Evolutionary conservation across 2,888 invertebrate genomes (phyloP), one percentile per base, ranked within the genome.

Genomic region (Subacronicta megacephala): DNA sequence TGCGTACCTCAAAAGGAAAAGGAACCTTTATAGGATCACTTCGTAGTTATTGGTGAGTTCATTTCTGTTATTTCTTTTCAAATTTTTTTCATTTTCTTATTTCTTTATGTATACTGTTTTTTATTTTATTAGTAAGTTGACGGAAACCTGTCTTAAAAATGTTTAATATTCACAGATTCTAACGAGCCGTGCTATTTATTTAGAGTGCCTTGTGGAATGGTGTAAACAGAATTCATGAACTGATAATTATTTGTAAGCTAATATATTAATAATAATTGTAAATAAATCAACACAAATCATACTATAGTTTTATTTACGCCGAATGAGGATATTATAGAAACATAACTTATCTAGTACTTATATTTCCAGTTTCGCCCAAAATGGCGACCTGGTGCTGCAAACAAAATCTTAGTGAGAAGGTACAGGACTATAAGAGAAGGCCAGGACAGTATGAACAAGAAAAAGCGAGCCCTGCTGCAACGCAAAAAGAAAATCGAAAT

Each of bases 311-410:
- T 29, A 46, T 37, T 43, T 20, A 23, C 17, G 6, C 1, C 3
- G 5, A 10, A 20, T 41, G 0, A 7, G 0, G 3, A 23, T 37
- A n/a, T 12, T 3, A 1, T 12, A n/a, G 1, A 10, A 7, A 16
- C 20, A 12, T 12, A 6, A 33, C 0, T 42, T 1, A 20, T 16
- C n/a, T 16, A 40, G 17, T 42, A n/a, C 51, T 20, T 42, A 35
- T 40, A 23, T 62, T 83, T 81, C 47, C 75, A 94, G 94, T 79
- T 81, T 46, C 85, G 93, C 15, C 92, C 93, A 3, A 85, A 87
- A 58, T 94, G 94, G 94, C 88, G 78, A 62, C 94, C 94, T 7
- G 94, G 94, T 10, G 94, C 94, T 52, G 88, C 85, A 10, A 85
- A 88, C 59, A 92, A 90, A 71, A 77, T 87, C 33, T 77, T 93